Conservation (phyloP, 2,888 invertebrate species). For the Ellobium chinense region DNA sequence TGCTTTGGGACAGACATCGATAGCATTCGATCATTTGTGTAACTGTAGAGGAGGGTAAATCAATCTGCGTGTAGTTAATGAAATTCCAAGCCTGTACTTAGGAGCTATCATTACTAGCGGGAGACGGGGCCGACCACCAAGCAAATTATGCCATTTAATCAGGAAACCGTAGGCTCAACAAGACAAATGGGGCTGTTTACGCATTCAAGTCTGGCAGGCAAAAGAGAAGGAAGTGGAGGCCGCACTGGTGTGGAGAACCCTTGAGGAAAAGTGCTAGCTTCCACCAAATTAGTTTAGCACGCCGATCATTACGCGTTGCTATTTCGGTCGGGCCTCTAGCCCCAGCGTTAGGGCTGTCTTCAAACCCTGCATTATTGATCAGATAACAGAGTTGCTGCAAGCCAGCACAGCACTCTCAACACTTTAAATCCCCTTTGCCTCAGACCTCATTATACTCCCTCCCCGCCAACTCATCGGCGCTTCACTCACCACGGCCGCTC, state of each 20-base stretch:
- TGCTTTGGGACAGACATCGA: too few relatives aligned
- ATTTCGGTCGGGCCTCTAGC: neutral
- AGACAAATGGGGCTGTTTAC: neutral
- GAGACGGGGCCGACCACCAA: neutral
- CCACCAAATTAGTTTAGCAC: constrained; percentile 9
- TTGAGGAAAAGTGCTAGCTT: neutral
- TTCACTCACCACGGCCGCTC: too few relatives aligned
- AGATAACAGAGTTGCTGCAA: neutral
- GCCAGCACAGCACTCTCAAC: neutral
- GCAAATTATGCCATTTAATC: neutral
- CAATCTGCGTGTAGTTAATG: neutral
- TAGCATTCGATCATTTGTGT: neutral
- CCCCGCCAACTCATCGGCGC: neutral
- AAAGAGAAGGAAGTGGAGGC: neutral
- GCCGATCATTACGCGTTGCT: constrained; percentile 5
- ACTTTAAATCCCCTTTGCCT: neutral
- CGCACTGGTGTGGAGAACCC: neutral
- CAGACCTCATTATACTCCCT: neutral
- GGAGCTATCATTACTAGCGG: neutral
- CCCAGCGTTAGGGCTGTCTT: neutral
- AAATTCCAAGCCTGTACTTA: neutral
- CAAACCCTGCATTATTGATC: neutral
- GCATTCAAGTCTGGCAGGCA: neutral
- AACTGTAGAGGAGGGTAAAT: neutral
- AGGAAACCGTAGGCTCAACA: neutral